A percentile compares a stretch with the other conserved stretches of the same genome.
These are phyloP conservation scores for Calidris pugnax DNA, from an alignment of 2,113 vertebrate species.

Conservation along the genomic window DNA sequence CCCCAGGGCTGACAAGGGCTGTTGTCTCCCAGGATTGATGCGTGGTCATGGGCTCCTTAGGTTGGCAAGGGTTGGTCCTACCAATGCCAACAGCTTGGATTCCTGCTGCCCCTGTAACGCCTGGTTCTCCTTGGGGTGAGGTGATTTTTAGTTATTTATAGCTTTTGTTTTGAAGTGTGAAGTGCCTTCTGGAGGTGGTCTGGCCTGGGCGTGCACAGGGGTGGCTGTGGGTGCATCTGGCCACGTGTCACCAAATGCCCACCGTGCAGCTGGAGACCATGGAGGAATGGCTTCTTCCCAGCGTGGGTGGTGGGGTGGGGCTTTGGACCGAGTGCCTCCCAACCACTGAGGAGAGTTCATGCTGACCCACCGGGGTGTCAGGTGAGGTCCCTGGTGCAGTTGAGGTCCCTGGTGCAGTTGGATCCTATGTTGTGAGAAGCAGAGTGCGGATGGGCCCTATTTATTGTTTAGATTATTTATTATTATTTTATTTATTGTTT, in stretches of 20 bases:
- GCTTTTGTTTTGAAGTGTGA: neutral
- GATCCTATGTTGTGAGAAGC: neutral
- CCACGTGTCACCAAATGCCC: neutral
- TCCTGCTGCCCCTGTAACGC: neutral
- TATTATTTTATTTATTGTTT: neutral
- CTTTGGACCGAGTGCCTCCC: neutral
- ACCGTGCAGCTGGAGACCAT: fast-evolving
- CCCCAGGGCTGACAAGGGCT: neutral
- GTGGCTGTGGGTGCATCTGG: neutral
- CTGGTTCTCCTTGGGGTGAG: neutral
- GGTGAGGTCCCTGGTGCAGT: neutral
- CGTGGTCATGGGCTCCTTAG: fast-evolving
- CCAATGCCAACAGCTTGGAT: neutral
- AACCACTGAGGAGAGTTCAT: fast-evolving
- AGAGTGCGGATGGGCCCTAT: neutral
- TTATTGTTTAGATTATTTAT: neutral
- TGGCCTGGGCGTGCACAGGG: neutral
- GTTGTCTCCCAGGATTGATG: neutral
- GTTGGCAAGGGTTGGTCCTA: neutral
- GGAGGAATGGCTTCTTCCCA: neutral
- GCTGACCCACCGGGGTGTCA: neutral
- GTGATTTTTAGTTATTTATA: neutral
- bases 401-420: neutral
- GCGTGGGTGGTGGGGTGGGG: neutral
- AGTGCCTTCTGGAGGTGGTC: neutral